These are phyloP conservation scores for Neuroscelio doddi DNA, from an alignment of 2,888 invertebrate genomes.

Conservation along the genomic window DNA sequence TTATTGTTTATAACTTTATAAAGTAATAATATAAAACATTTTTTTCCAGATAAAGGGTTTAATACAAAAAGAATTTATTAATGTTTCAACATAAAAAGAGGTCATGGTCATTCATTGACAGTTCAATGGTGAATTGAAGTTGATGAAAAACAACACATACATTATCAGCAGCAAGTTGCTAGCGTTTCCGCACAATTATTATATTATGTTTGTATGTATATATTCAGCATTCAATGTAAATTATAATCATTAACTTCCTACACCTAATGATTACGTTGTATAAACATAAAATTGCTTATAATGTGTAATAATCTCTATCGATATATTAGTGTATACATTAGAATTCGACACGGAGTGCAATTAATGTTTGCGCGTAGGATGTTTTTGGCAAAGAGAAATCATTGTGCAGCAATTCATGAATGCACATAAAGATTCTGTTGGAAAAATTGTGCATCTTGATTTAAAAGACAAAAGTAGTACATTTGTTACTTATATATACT, in stretches of 20 bases:
- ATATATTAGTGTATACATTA: neutral
- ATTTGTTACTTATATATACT: no score
- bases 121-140: constrained; percentile 20
- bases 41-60: no score
- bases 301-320: constrained; percentile 14
- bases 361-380: constrained; percentile 1
- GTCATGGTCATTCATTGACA: constrained; percentile 14
- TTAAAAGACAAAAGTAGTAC: no score
- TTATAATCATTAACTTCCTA: constrained; percentile 49
- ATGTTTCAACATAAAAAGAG: constrained; percentile 4
- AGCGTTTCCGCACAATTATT: constrained; percentile 29
- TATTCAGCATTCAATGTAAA: constrained; percentile 46
- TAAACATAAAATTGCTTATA: constrained; percentile 17
- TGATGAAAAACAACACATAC: constrained; percentile 21
- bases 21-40: no score
- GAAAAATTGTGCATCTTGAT: no score
- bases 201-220: constrained; percentile 10
- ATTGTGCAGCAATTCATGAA: no score
- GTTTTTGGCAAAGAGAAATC: neutral
- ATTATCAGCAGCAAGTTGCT: constrained; percentile 23
- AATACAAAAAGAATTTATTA: no score
- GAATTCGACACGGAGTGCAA: neutral
- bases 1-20: no score
- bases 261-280: constrained; percentile 45
- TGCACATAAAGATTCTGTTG: no score